phyloP scores from a whole-genome alignment of 2,888 invertebrate species.

The Thera britannica region DNA sequence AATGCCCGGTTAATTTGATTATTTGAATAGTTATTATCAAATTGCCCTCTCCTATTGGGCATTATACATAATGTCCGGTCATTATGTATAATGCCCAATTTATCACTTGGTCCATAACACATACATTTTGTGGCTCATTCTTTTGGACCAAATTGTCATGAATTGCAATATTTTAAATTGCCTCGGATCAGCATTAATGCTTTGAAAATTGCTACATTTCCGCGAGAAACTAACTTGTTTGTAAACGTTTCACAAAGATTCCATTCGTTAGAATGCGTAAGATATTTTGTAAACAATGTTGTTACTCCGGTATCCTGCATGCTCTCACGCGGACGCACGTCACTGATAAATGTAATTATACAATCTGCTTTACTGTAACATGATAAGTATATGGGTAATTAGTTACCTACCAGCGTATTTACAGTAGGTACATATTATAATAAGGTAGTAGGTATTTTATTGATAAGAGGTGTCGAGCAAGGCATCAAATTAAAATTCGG shows the following conservation, averaged over 20 bases:
- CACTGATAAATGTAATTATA: constrained; percentile 18
- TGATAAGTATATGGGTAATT: constrained; percentile 2
- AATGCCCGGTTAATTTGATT: no score
- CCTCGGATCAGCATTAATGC: neutral
- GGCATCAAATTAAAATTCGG: neutral
- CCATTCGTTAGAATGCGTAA: constrained; percentile 24
- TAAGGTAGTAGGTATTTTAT: neutral
- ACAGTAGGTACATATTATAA: neutral
- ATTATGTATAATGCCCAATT: no score
- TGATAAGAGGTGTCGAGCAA: neutral
- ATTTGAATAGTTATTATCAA: no score
- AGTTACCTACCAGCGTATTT: constrained; percentile 2
- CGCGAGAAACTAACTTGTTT: constrained; percentile 7
- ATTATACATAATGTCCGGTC: no score
- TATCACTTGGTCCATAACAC: no score
- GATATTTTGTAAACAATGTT: constrained; percentile 31
- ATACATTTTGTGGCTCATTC: neutral
- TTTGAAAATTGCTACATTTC: neutral
- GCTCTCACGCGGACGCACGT: constrained; percentile 25
- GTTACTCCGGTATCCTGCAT: constrained; percentile 21
- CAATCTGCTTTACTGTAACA: constrained; percentile 9
- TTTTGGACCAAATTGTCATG: neutral
- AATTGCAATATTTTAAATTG: neutral
- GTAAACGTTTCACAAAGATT: constrained; percentile 28
- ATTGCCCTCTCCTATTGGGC: no score